These are phyloP conservation scores for Thereuonema tuberculata DNA, from an alignment of 1,140 invertebrate species.

Conservation along the genomic window DNA sequence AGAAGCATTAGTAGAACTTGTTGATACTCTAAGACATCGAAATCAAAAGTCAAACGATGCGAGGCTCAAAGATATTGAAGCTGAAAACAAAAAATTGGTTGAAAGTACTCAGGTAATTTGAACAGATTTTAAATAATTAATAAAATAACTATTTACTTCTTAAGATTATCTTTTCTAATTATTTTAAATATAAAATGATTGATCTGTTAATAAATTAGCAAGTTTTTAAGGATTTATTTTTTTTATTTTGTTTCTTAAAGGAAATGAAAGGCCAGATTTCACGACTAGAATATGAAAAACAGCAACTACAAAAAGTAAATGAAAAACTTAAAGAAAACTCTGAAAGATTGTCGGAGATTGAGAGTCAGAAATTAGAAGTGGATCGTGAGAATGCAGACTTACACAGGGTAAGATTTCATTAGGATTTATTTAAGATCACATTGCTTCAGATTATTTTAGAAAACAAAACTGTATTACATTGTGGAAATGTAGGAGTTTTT, in stretches of 20 bases:
- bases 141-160: too few species aligned
- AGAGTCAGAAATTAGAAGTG: slow-evolving; percentile 29
- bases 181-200: too few species aligned
- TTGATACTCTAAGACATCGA: slow-evolving; percentile 31
- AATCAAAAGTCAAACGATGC: slow-evolving; percentile 35
- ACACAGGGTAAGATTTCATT: slow-evolving; percentile 21
- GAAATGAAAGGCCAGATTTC: slow-evolving; percentile 27
- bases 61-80: slow-evolving; percentile 32
- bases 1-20: slow-evolving; percentile 29
- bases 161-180: too few species aligned
- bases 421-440: too few species aligned
- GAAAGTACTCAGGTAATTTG: slow-evolving; percentile 26
- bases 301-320: slow-evolving; percentile 29
- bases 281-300: slow-evolving; percentile 32
- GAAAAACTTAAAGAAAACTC: slow-evolving; percentile 28
- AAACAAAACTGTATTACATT: too few species aligned
- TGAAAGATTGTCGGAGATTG: slow-evolving; percentile 29
- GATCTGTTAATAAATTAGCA: too few species aligned
- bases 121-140: too few species aligned
- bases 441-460: too few species aligned
- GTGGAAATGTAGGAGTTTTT: background rate
- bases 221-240: too few species aligned
- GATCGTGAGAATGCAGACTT: slow-evolving; percentile 33
- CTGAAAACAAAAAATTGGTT: slow-evolving; percentile 33
- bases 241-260: too few species aligned